These are phyloP conservation scores for Myotis daubentonii DNA, from an alignment of 2,797 vertebrate species.

Conservation along the genomic window DNA sequence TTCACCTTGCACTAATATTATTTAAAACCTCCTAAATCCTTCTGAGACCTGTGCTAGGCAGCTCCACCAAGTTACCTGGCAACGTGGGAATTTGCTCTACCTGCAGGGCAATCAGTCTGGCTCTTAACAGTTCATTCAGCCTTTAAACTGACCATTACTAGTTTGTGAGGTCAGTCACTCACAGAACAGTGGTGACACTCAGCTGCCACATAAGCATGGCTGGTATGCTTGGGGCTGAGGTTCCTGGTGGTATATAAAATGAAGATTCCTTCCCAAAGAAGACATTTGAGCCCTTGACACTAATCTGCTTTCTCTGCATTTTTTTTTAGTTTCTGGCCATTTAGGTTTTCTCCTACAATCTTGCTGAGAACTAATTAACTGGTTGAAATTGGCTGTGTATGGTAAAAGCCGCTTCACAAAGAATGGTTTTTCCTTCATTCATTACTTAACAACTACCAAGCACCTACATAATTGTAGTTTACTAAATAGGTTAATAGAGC, in stretches of 20 bases:
- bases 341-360: neutral
- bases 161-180: neutral
- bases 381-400: neutral
- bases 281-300: neutral
- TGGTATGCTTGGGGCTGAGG: neutral
- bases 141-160: neutral
- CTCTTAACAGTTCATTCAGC: neutral
- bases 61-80: neutral
- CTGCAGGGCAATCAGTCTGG: neutral
- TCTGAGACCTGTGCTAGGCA: neutral
- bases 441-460: constrained; percentile 1
- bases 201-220: neutral
- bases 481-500: constrained; percentile 12
- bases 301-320: constrained; percentile 5
- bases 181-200: neutral
- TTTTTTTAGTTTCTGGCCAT: constrained; percentile 19
- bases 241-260: neutral
- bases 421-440: constrained; percentile 2
- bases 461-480: neutral
- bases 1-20: neutral
- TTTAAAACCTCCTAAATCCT: constrained; percentile 11
- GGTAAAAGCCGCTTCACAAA: constrained; percentile 25
- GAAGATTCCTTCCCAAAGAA: neutral
- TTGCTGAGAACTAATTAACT: neutral
- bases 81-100: neutral